phyloP scores from a whole-genome alignment of 1,140 invertebrate genomes.

The Panagrolaimus sp. region DNA sequence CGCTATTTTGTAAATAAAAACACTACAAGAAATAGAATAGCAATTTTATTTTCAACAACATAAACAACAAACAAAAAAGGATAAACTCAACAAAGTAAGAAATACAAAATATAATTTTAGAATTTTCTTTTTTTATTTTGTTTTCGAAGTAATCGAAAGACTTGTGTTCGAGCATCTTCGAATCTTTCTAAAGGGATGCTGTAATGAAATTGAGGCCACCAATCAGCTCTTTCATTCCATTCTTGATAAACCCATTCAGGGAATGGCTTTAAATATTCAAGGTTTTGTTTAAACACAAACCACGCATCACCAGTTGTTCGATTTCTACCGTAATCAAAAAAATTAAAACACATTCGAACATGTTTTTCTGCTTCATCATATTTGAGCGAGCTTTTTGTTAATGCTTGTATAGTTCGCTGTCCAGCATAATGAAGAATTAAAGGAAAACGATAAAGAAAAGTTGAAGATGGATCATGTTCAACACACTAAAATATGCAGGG shows the following conservation, averaged over 20 bases:
- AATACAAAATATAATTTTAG: too few species aligned
- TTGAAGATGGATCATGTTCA: not conserved
- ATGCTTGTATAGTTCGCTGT: not conserved
- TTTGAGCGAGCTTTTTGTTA: not conserved
- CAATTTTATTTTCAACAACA: too few species aligned
- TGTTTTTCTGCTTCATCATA: not conserved
- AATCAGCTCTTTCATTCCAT: not conserved
- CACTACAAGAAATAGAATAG: too few species aligned
- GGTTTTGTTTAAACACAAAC: not conserved
- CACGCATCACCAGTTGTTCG: not conserved
- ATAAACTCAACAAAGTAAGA: too few species aligned
- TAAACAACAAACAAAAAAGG: too few species aligned
- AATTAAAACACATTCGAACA: not conserved
- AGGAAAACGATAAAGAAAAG: not conserved
- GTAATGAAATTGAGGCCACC: not conserved
- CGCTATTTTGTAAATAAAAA: too few species aligned
- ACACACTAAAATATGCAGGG: not conserved
- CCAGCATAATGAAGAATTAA: not conserved
- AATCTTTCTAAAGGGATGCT: too few species aligned
- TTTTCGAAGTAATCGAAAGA: too few species aligned
- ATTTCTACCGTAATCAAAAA: not conserved
- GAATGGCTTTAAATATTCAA: not conserved
- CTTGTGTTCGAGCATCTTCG: too few species aligned
- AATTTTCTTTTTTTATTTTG: too few species aligned
- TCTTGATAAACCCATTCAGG: not conserved